Evolutionary conservation across 2,888 invertebrate genomes (phyloP).

Genomic region (Plutella xylostella): DNA sequence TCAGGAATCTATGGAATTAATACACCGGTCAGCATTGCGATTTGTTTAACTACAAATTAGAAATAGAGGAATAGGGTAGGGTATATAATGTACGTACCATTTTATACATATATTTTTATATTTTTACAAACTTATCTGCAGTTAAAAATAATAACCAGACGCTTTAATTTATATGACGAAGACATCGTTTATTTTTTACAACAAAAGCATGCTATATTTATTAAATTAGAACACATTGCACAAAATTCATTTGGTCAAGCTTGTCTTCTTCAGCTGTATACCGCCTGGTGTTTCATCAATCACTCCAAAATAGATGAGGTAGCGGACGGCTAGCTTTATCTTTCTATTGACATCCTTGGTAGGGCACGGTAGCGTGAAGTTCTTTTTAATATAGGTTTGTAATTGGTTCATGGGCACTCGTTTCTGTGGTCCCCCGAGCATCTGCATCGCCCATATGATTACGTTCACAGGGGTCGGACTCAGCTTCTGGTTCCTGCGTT

Average conservation of each 20-base stretch:
- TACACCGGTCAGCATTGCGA: neutral
- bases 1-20: constrained; percentile 82
- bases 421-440: constrained; percentile 25
- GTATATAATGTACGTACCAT: neutral
- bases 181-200: no score
- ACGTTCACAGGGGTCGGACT: constrained; percentile 31
- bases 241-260: no score
- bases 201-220: no score
- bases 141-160: no score
- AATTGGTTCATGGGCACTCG: constrained; percentile 32
- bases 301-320: constrained; percentile 33
- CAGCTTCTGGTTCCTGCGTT: no score
- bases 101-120: neutral
- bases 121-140: no score
- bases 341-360: constrained; percentile 30
- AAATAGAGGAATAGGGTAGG: neutral
- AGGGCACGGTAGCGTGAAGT: constrained; percentile 32
- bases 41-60: neutral
- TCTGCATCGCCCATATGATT: constrained; percentile 40
- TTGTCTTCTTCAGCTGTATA: no score
- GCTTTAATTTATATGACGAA: no score
- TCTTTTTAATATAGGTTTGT: constrained; percentile 29
- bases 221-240: no score
- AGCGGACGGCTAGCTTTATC: constrained; percentile 29
- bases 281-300: no score